Conservation (phyloP, 1,140 invertebrate genomes). For the Matsumurasca onukii region DNA sequence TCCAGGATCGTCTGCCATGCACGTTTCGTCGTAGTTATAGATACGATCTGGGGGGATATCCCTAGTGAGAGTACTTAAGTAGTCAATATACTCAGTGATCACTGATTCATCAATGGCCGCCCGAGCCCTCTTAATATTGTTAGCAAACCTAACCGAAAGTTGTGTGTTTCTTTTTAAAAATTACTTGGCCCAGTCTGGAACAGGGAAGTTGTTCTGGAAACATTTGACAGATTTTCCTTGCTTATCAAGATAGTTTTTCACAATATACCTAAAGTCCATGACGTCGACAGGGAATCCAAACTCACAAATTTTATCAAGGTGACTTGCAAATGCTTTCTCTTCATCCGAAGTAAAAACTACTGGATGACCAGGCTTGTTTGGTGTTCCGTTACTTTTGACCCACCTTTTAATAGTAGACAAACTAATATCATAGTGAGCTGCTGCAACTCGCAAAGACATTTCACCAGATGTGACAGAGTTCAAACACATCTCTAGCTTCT, state of each 20-base stretch:
- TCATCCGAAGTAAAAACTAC: conserved; percentile 24
- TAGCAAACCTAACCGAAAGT: conserved; percentile 38
- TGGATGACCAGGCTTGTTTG: conserved; percentile 26
- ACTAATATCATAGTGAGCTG: conserved; percentile 28
- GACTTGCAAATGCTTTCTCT: conserved; percentile 27
- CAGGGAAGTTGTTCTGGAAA: conserved; percentile 45
- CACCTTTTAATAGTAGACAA: conserved; percentile 34
- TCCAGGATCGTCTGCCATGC: conserved; percentile 48
- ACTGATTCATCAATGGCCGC: conserved; percentile 34
- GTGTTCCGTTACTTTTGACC: neutral
- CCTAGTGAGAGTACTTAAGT: conserved; percentile 42
- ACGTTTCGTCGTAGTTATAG: conserved; percentile 51
- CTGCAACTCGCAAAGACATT: conserved; percentile 32
- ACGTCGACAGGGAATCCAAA: conserved; percentile 30
- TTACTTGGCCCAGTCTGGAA: conserved; percentile 40
- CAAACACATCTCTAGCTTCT: conserved; percentile 32
- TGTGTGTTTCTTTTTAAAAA: conserved; percentile 42
- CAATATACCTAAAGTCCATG: conserved; percentile 26
- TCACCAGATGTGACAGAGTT: conserved; percentile 19
- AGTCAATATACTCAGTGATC: conserved; percentile 43
- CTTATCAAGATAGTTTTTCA: conserved; percentile 26
- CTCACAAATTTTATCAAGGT: conserved; percentile 20
- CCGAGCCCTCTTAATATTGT: conserved; percentile 44
- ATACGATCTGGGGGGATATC: conserved; percentile 45
- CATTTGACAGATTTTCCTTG: conserved; percentile 19